Conservation (phyloP, 1,140 invertebrate genomes). For the Aphelenchoides fujianensis region DNA sequence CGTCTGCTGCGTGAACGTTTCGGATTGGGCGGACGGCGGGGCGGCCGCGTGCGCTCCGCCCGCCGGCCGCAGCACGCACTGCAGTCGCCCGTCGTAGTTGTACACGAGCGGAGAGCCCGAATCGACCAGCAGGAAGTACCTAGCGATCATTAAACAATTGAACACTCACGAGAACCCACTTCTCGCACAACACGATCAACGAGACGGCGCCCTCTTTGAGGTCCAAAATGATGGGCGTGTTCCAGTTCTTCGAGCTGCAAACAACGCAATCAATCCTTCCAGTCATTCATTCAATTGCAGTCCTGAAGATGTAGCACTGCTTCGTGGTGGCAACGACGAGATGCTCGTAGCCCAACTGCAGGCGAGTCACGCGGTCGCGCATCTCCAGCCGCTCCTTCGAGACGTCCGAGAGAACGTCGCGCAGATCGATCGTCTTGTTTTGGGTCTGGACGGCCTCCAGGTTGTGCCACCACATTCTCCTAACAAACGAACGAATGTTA, state of each 20-base stretch:
- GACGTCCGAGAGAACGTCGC: constrained; percentile 79
- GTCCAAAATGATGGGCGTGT: constrained; percentile 76
- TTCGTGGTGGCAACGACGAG: constrained; percentile 83
- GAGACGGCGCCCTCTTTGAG: constrained; percentile 74
- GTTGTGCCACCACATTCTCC: constrained; percentile 78
- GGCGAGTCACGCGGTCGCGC: constrained; percentile 80
- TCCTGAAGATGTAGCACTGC: constrained; percentile 83
- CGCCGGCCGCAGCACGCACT: constrained; percentile 69
- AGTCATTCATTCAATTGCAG: too few relatives aligned
- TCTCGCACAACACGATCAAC: constrained; percentile 78
- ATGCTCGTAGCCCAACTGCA: constrained; percentile 73
- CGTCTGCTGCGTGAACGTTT: constrained; percentile 69
- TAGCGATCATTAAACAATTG: constrained; percentile 61
- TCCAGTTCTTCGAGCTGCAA: constrained; percentile 76
- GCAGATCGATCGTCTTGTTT: constrained; percentile 76
- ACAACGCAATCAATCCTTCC: constrained; percentile 18
- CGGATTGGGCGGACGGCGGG: constrained; percentile 67
- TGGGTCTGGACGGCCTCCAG: constrained; percentile 76
- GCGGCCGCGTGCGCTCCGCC: background rate
- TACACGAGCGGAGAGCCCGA: constrained; percentile 74
- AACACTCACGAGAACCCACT: constrained; percentile 67
- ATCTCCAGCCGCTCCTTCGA: constrained; percentile 70
- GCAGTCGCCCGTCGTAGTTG: constrained; percentile 81
- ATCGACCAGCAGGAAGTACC: constrained; percentile 80
- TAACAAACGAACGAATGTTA: too few relatives aligned